Base-by-base conservation (phyloP, 2,797 vertebrate species). In the Spheniscus humboldti region DNA sequence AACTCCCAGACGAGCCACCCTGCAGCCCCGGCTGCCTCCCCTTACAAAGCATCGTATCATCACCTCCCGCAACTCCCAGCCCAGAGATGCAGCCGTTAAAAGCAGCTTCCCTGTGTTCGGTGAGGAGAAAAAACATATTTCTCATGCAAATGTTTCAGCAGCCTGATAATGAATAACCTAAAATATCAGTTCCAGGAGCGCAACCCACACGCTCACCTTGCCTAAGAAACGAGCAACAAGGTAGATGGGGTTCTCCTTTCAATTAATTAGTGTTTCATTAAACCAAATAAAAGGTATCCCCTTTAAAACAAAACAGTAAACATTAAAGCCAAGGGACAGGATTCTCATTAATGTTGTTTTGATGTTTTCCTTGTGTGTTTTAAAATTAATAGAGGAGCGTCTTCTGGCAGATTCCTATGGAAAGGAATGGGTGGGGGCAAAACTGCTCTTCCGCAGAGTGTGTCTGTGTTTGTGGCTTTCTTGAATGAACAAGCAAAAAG, bases 351-450 rank as follows among this genome's bases (percentile, higher is more conserved):
- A 16, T 72, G 81, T 80, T 92, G 90, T 83, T 97, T 62, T 91
- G 96, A 77, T 89, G 47, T 91, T 95, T 97, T 82, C 53, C 66
- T 24, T 13, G 33, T 24, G 74, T 50, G 77, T 85, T 93, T 94
- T 62, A 60, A 90, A 96, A 95, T 92, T 91, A 22, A 76, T 13
- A 71, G 92, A 92, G 94, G 72, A 93, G 88, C 48, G 24, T 96
- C 91, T 93, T 75, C 91, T 90, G 91, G 95, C 93, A 92, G 97
- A 82, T 96, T 88, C 92, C 94, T 91, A 73, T 76, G 92, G 97
- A 96, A 35, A 35, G 35, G 35, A 35, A 35, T 35, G 95, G 93
- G 97, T 86, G 93, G 85, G 92, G 93, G 94, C 60, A 83, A 97
- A 98, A 82, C 92, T 93, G 96, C 96, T 96, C 93, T 92, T 96